Conservation (phyloP, 2,797 vertebrate species). For the Poliocrania exsul region DNA sequence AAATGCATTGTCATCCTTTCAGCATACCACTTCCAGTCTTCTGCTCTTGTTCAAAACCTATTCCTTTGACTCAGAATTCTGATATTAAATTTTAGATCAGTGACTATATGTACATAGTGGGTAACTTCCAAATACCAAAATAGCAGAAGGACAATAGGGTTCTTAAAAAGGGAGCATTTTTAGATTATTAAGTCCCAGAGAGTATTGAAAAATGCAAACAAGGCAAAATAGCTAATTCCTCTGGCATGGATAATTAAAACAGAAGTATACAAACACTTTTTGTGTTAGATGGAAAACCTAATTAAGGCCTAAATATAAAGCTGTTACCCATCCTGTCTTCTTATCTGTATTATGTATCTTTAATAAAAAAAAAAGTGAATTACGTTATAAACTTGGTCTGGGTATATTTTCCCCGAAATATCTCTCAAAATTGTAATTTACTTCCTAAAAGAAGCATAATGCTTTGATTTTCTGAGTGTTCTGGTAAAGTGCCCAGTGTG, state of each 20-base stretch:
- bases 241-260: background rate
- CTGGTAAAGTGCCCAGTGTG: background rate
- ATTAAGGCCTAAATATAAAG: background rate
- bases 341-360: background rate
- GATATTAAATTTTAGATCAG: background rate
- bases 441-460: background rate
- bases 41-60: background rate
- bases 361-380: background rate
- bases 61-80: background rate
- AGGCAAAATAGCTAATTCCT: background rate
- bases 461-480: background rate
- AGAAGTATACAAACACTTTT: background rate
- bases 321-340: background rate
- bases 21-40: background rate
- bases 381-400: background rate
- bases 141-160: background rate
- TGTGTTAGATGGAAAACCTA: background rate
- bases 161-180: background rate
- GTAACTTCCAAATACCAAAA: background rate
- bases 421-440: background rate
- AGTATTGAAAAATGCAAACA: background rate
- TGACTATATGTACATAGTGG: background rate
- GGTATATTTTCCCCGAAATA: background rate
- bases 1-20: background rate
- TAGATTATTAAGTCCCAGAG: background rate